Evolutionary conservation across 37 sponge, comb jelly and placozoan genomes (phyloP), one percentile per base, ranked within the genome.

Genomic region (Cliona cf. orientalis): DNA sequence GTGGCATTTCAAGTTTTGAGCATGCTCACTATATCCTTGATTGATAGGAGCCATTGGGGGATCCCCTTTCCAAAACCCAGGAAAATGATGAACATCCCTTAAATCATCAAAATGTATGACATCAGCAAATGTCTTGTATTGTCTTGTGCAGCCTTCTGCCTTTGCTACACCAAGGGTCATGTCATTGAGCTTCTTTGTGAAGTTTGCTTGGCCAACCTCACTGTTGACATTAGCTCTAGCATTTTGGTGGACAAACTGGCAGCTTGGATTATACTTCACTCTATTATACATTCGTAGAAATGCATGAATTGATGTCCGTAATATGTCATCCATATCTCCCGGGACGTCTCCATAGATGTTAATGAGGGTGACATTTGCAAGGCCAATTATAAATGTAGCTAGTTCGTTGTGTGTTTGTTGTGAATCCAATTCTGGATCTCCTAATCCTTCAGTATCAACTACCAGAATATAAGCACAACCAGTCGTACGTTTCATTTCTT

Each of bases 181-280:
- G 11, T 17, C 2, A 33, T 83, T 53, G 0, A 83, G 68, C 26
- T 63, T 73, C 22, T 72, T 55, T 60, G 38, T 59, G 22, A 83
- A 49, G 12, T 74, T 74, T 44, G 28, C 46, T 57, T 68, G 66
- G n/a, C 66, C 84, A 28, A 74, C 44, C 14, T 21, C 55, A 29
- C 74, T 34, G 40, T 74, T 83, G 2, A 44, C 55, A 32, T 32
- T 58, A 62, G 67, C 66, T 26, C 61, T 64, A 11, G 74, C 84
- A 62, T 83, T 83, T 40, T 83, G 84, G 43, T 83, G 84, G 42
- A 83, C 84, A 74, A 83, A 83, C 28, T 74, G 66, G 26, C 84
- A 83, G 6, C 66, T 73, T 17, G 75, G 75, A 22, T 42, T 61
- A 21, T 74, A 49, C n/a, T 43, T 49, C 14, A 19, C 39, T 22